Base-by-base conservation (phyloP, 2,888 invertebrate species). In the Linnaemya tessellans region DNA sequence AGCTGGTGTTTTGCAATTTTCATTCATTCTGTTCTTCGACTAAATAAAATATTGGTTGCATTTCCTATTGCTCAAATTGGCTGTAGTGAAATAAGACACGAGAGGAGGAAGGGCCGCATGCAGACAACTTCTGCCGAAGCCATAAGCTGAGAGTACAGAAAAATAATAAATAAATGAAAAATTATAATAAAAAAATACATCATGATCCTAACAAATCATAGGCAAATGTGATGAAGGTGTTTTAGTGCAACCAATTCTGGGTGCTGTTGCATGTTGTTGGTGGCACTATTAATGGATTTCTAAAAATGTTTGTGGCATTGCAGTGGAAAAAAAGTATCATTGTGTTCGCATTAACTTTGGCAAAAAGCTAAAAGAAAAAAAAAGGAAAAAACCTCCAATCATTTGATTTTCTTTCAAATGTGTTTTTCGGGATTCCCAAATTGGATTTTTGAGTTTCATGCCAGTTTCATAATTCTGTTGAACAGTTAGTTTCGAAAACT, bases 201-300 rank as follows among this genome's bases (percentile, higher is more conserved):
- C 75, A 80, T 82, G 82, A 71, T 75, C 75, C 70, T 67, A 82
- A 79, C 75, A 82, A 82, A 82, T 75, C 79, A 79, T 75, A 82
- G 65, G 71, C 65, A 70, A 85, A 82, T 65, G 25, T 64, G 62
- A 51, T 64, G 54, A 79, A 84, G 84, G 81, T 84, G 84, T 81
- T 73, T 74, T 41, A 49, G 49, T 73, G 56, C 58, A 43, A 13
- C 43, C 49, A 22, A 73, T 70, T n/a, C 10, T 60, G 56, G n/a
- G 11, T 46, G 43, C 10, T n/a, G 70, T 18, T 43, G n/a, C n/a
- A 41, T 9, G 20, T 25, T 54, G 38, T 9, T 41, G 2, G 22
- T 38, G 70, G 54, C 54, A 56, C 20, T 41, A 38, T 18, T 54
- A 70, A 54, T 68, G 35, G 35, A 56, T 25, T 58, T 58, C n/a